Evolutionary conservation across 35 echinoderm and acorn worm genomes (phyloP).

Genomic region (Ophioderma brevispina): DNA sequence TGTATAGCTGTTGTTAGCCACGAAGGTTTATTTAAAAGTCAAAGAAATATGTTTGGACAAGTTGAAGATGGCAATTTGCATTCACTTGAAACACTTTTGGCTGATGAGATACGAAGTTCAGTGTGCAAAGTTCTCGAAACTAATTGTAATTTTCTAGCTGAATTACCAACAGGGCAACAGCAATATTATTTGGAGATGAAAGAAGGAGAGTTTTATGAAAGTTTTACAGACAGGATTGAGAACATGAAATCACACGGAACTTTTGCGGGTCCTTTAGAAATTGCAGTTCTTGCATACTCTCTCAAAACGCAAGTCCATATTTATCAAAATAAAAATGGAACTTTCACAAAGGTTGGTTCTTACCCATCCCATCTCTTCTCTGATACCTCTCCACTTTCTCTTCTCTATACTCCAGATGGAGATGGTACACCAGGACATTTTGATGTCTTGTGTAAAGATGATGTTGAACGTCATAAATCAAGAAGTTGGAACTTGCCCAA

Average conservation of each 20-base stretch:
- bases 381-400: neutral
- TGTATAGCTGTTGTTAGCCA: conserved; percentile 15
- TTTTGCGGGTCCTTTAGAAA: conserved; percentile 14
- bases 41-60: neutral
- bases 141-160: neutral
- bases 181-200: neutral
- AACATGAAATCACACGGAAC: neutral
- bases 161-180: neutral
- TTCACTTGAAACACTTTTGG: neutral
- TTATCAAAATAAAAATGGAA: neutral
- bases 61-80: neutral
- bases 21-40: neutral
- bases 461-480: neutral
- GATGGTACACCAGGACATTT: neutral
- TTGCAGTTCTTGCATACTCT: neutral
- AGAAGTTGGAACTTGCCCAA: neutral
- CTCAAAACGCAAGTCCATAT: neutral
- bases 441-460: neutral
- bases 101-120: neutral
- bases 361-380: neutral
- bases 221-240: neutral
- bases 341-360: neutral
- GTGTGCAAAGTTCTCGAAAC: neutral
- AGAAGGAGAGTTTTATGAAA: neutral
- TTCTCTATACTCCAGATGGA: neutral